Evolutionary conservation across 1,140 invertebrate species (phyloP), one percentile per base, ranked within the genome.

Genomic region (Euschistus heros): DNA sequence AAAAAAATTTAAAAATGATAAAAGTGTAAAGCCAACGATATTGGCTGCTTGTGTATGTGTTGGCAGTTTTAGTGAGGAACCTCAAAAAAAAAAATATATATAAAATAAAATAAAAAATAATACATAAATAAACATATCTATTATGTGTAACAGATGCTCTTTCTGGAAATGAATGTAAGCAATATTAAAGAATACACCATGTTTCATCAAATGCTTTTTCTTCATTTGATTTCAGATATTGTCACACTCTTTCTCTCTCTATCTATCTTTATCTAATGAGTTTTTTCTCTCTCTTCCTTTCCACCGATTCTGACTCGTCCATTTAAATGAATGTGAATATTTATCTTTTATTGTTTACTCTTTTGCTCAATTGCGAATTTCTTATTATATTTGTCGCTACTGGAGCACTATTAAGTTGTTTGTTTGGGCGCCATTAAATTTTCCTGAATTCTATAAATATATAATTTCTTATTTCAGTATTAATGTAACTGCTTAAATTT

Each of bases 171-270:
- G 15, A 22, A 57, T 26, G 20, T 57, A 24, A 57, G 18, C 20
- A 57, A 57, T 57, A 57, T 57, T 57, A 24, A 57, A 57, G 54
- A 57, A 57, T 57, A 57, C 54, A 57, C 54, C n/a, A 57, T 57
- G 54, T 57, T 57, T 57, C 54, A 57, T 57, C 20, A 57, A 24
- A 57, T 57, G 15, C 24, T 20, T 24, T 57, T 57, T 50, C 47
- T 57, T 57, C 54, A 57, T 57, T 57, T 57, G 54, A 57, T 57
- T 57, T 57, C 54, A 57, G 54, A 57, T 57, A 20, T 24, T 57
- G 6, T 57, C 54, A 57, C 54, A 57, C 54, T 57, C 54, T 24
- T 26, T 57, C 24, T 57, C 54, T 20, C 52, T 54, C n/a, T 54
- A 20, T 54, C 13, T 17, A 24, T 57, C 24, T 57, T 24, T 57